Conservation (phyloP, 2,113 vertebrate genomes). For the Meriones unguiculatus region DNA sequence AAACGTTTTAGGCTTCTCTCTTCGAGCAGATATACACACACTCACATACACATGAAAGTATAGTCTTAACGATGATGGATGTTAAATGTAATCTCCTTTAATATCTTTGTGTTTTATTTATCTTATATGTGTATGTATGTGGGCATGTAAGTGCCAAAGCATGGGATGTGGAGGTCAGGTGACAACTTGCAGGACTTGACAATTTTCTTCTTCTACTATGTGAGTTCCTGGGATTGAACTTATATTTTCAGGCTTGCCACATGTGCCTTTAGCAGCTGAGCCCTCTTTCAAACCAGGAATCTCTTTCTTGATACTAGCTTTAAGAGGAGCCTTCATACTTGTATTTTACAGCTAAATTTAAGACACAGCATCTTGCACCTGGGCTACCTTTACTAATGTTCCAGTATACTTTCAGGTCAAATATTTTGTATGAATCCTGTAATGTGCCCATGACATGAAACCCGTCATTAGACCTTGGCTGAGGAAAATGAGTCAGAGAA, state of each 20-base stretch:
- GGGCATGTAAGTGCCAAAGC: background rate
- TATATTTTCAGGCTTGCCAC: no score
- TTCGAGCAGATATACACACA: background rate
- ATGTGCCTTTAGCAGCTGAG: no score
- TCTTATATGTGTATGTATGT: background rate
- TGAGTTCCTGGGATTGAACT: background rate
- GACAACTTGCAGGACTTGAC: background rate
- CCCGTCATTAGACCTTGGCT: slow-evolving; percentile 43
- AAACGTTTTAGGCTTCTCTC: background rate
- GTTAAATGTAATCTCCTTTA: background rate
- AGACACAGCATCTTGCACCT: background rate
- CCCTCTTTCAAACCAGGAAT: background rate
- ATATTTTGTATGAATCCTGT: slow-evolving; percentile 43
- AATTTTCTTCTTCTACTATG: background rate
- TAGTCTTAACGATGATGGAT: background rate
- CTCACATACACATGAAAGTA: background rate
- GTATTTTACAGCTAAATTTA: background rate
- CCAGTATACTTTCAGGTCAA: slow-evolving; percentile 31
- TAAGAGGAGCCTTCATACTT: background rate
- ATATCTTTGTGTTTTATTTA: background rate
- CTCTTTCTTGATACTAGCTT: background rate
- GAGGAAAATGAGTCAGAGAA: background rate
- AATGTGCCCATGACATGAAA: slow-evolving; percentile 23
- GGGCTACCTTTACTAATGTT: background rate
- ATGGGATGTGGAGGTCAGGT: background rate